Percentiles rank a stretch among this genome's conserved stretches.
Evolutionary conservation across 2,113 vertebrate genomes (phyloP).

Genomic region (Gymnarchus niloticus): DNA sequence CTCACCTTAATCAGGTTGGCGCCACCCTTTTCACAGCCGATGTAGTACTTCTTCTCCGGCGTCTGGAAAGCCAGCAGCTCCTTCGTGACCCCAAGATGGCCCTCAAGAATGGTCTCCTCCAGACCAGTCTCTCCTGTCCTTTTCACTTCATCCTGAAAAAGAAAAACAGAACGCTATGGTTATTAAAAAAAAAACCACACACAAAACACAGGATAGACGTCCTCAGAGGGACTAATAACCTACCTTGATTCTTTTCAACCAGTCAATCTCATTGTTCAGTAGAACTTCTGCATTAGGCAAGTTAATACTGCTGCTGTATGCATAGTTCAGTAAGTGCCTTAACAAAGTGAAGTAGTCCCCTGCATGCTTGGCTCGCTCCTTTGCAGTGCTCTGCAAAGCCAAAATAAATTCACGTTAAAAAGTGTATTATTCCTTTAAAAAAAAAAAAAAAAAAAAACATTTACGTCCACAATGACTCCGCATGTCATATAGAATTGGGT

Average conservation of each 20-base stretch:
- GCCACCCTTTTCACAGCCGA: slow-evolving; percentile 97
- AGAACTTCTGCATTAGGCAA: slow-evolving; percentile 97
- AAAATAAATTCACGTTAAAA: too few relatives aligned
- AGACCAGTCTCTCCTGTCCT: slow-evolving; percentile 92
- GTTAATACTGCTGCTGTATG: slow-evolving; percentile 97
- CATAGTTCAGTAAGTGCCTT: slow-evolving; percentile 94
- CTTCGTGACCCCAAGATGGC: slow-evolving; percentile 95
- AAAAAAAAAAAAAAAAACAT: not conserved
- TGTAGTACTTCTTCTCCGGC: slow-evolving; percentile 95
- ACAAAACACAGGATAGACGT: not conserved
- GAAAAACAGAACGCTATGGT: not conserved
- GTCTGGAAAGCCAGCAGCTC: slow-evolving; percentile 96
- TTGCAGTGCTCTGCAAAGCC: slow-evolving; percentile 82
- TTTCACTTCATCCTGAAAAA: slow-evolving; percentile 86
- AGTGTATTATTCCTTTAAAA: too few relatives aligned
- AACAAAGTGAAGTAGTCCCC: slow-evolving; percentile 96
- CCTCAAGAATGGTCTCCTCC: slow-evolving; percentile 95
- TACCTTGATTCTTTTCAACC: slow-evolving; percentile 97
- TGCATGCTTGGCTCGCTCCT: slow-evolving; percentile 92
- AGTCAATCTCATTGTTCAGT: slow-evolving; percentile 98
- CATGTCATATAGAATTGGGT: not conserved
- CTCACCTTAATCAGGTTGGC: slow-evolving; percentile 95
- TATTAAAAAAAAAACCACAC: not conserved
- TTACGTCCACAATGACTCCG: not conserved
- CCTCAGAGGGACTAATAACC: slow-evolving; percentile 34